These are phyloP conservation scores for Paralvinella palmiformis DNA, from an alignment of 1,140 invertebrate genomes.

Conservation along the genomic window DNA sequence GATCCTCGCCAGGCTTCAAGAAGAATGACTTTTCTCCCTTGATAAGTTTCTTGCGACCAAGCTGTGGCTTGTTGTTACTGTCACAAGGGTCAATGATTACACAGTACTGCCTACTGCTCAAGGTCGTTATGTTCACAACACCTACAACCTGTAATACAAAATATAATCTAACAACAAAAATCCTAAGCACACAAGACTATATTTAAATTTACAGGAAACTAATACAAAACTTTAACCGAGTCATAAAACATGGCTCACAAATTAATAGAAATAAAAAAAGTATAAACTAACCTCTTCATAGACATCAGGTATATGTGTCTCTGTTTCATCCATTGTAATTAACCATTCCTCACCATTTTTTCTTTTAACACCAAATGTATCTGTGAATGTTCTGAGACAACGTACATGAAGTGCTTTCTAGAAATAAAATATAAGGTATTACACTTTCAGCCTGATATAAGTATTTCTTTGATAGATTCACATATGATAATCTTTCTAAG, in stretches of 20 bases:
- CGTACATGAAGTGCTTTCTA: slow-evolving; percentile 53
- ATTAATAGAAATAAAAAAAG: not conserved
- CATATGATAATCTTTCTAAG: not conserved
- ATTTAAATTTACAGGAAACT: not conserved
- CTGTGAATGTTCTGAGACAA: slow-evolving; percentile 51
- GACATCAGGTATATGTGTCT: slow-evolving; percentile 55
- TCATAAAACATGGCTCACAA: not conserved
- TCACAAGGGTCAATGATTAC: slow-evolving; percentile 53
- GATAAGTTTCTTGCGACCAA: slow-evolving; percentile 52
- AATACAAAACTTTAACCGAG: not conserved
- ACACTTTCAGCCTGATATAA: not conserved
- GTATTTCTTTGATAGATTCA: not conserved
- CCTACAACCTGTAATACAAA: slow-evolving; percentile 43
- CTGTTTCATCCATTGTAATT: slow-evolving; percentile 50
- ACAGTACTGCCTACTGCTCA: slow-evolving; percentile 54
- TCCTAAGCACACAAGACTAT: not conserved
- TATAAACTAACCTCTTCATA: slow-evolving; percentile 49
- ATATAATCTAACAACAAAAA: not conserved
- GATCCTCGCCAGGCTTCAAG: slow-evolving; percentile 51
- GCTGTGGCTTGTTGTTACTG: slow-evolving; percentile 49
- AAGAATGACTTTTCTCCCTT: slow-evolving; percentile 55
- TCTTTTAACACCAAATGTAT: slow-evolving; percentile 49
- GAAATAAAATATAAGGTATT: not conserved
- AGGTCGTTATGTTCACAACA: slow-evolving; percentile 50
- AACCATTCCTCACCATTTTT: slow-evolving; percentile 57